A percentile compares a stretch with the other conserved stretches of the same genome.
Evolutionary conservation across 1,140 invertebrate genomes (phyloP).

Genomic region (Magallana angulata): DNA sequence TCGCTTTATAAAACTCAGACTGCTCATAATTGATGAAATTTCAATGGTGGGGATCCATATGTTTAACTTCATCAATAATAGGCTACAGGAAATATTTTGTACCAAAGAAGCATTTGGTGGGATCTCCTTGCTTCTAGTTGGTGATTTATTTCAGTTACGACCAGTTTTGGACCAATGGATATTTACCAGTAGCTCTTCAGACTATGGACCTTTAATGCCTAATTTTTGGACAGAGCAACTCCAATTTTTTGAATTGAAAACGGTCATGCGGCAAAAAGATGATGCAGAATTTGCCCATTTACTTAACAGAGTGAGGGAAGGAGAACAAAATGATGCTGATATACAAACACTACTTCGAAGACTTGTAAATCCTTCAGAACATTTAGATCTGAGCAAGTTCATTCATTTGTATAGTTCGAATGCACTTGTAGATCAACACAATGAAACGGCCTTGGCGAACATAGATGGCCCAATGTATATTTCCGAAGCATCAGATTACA

Average conservation of each 20-base stretch:
- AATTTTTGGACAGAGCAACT: background rate
- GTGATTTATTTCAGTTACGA: conserved; percentile 35
- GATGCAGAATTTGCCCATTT: conserved; percentile 53
- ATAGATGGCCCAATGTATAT: background rate
- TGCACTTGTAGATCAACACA: too few species aligned
- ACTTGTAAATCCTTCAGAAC: too few species aligned
- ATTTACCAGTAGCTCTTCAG: conserved; percentile 24
- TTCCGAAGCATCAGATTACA: background rate
- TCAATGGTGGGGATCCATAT: conserved; percentile 41
- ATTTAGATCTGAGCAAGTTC: too few species aligned
- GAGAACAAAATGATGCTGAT: background rate
- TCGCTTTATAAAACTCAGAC: background rate
- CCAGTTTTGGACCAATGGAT: conserved; percentile 45
- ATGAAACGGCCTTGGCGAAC: too few species aligned
- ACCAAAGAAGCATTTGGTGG: conserved; percentile 22
- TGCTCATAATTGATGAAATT: conserved; percentile 44
- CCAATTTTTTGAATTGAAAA: conserved; percentile 1
- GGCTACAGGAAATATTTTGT: conserved; percentile 37
- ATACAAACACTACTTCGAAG: background rate
- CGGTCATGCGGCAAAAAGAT: conserved; percentile 61
- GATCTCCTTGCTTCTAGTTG: conserved; percentile 31
- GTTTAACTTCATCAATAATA: conserved; percentile 32
- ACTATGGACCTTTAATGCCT: background rate
- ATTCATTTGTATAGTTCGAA: too few species aligned
- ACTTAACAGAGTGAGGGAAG: conserved; percentile 59